These are phyloP conservation scores for Coenobita brevimanus DNA, from an alignment of 1,140 invertebrate species.

Conservation along the genomic window DNA sequence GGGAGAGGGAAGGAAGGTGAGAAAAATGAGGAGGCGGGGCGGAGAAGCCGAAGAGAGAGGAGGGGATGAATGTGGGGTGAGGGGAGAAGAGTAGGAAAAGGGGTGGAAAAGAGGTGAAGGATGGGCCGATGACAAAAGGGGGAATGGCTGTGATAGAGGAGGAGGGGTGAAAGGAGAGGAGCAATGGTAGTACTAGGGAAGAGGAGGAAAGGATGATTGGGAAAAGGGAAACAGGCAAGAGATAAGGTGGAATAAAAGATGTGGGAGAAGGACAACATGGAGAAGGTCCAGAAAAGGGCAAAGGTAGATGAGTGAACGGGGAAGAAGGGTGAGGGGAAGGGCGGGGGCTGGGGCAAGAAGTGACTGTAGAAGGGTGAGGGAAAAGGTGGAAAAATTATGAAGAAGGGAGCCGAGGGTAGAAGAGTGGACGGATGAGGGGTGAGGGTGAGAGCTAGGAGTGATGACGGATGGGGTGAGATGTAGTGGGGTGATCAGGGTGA, in stretches of 20 bases:
- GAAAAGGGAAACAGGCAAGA: neutral
- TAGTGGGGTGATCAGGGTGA: too few relatives aligned
- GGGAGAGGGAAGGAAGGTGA: too few relatives aligned
- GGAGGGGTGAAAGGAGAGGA: too few relatives aligned
- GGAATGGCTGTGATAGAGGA: neutral
- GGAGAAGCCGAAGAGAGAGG: neutral
- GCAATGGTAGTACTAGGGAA: neutral
- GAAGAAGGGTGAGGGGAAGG: neutral
- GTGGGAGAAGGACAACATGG: too few relatives aligned
- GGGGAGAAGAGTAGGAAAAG: too few relatives aligned
- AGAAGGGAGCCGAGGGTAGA: too few relatives aligned
- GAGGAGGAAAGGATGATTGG: neutral
- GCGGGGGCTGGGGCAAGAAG: too few relatives aligned
- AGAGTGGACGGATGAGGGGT: neutral
- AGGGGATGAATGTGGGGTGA: neutral
- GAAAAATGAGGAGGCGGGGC: too few relatives aligned
- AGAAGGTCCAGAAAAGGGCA: too few relatives aligned
- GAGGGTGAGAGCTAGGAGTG: neutral
- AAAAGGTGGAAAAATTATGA: neutral
- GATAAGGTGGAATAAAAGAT: neutral
- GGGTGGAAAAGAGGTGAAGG: too few relatives aligned
- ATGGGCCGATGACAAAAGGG: too few relatives aligned
- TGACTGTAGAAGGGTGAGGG: neutral
- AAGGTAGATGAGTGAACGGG: neutral
- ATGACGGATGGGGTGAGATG: neutral